Conservation (phyloP, 2,113 vertebrate genomes). For the Chauna torquata region DNA sequence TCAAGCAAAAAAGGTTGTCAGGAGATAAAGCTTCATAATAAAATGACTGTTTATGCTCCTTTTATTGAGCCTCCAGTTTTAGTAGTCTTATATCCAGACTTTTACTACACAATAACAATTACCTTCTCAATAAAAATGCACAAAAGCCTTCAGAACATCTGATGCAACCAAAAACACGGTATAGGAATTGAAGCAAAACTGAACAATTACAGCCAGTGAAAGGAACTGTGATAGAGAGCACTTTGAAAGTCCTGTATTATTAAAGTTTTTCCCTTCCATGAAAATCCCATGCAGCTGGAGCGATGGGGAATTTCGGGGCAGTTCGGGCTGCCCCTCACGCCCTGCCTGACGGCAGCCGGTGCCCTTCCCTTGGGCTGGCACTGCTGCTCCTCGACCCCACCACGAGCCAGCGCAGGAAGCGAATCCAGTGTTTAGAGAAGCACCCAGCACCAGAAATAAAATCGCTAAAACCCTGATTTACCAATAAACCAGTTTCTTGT, state of each 20-base stretch:
- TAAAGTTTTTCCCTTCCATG: not conserved
- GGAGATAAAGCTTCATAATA: not conserved
- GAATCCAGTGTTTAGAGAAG: not conserved
- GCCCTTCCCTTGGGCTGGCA: not conserved
- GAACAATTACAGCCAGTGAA: not conserved
- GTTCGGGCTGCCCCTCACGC: not conserved
- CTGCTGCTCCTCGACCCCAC: not conserved
- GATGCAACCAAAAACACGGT: not conserved
- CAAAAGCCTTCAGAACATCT: not conserved
- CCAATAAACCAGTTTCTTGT: not conserved
- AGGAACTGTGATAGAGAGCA: not conserved
- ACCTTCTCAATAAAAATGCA: not conserved
- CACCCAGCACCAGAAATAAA: not conserved
- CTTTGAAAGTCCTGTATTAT: not conserved
- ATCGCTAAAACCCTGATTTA: not conserved
- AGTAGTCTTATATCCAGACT: not conserved
- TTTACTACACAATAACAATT: not conserved
- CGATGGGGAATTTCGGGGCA: not conserved
- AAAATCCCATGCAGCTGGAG: not conserved
- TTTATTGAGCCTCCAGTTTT: not conserved
- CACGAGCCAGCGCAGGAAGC: not conserved
- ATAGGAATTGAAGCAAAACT: not conserved
- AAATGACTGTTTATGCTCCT: not conserved
- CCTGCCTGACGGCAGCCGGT: rapidly evolving
- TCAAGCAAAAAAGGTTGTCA: not conserved